Evolutionary conservation across 2,113 vertebrate genomes (phyloP), one percentile per base, ranked within the genome.

Genomic region (Zosterops borbonicus): DNA sequence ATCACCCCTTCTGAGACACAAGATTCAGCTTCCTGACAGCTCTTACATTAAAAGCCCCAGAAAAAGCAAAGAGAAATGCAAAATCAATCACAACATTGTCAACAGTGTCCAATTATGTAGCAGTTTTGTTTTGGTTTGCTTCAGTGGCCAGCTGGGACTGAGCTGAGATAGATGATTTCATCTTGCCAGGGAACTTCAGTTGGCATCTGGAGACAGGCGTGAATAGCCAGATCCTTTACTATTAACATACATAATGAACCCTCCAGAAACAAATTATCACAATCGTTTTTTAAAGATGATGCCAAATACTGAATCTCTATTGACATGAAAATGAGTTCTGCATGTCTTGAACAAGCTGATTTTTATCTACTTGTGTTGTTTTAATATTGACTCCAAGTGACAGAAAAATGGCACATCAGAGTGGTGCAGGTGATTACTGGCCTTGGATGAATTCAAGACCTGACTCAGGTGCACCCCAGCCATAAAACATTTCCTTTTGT

Each of bases 241-340:
- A 33, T 39, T 71, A 83, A 78, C 68, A 59, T 15, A 60, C 35
- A 91, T 24, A 88, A 56, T 37, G 27, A 94, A 16, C 35, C 39
- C 86, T 92, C 84, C 78, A 92, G 52, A 94, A 92, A 87, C 74
- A 90, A 92, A 65, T 86, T 46, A 76, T 27, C 63, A 68, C 33
- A 37, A 33, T 41, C 24, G 4, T 47, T 83, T 91, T 91, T 83
- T 39, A 42, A 94, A 73, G n/a, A 52, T 11, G 31, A 18, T 64
- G 71, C 79, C 86, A 92, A 91, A 63, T 67, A 44, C 20, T 53
- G 60, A 74, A 63, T 60, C 28, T 74, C 64, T 47, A 73, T 49
- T 47, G 63, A 83, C 77, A 69, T 17, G 7, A 75, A 92, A 94
- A 28, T 67, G 39, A 65, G 44, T 50, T 83, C 82, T n/a, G 27